phyloP scores from a whole-genome alignment of 1,140 invertebrate species.

The Aphelenchoides besseyi region DNA sequence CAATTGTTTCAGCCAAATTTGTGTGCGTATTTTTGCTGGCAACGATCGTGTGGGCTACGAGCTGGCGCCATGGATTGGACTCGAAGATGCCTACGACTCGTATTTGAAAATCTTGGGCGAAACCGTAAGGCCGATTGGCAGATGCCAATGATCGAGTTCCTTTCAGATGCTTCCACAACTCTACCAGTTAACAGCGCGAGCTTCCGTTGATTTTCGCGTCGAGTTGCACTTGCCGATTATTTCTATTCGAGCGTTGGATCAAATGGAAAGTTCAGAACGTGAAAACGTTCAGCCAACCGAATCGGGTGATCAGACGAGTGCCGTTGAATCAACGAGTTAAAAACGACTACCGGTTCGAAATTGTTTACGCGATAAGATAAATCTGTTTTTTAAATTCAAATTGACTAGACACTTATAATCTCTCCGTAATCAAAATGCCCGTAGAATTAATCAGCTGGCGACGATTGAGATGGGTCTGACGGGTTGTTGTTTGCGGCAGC shows the following conservation, averaged over 20 bases:
- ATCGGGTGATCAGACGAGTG: too few species aligned
- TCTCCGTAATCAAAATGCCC: too few species aligned
- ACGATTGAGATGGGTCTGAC: too few species aligned
- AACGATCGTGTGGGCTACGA: slow-evolving; percentile 12
- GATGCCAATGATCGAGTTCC: not conserved
- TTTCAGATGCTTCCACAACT: slow-evolving; percentile 7
- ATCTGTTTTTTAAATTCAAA: too few species aligned
- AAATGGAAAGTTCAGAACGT: too few species aligned
- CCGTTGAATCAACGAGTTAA: too few species aligned
- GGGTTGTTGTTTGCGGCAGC: too few species aligned
- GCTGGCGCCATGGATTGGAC: slow-evolving; percentile 6
- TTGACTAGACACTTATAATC: too few species aligned
- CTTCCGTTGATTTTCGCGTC: slow-evolving; percentile 3
- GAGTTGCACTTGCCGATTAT: slow-evolving; percentile 18
- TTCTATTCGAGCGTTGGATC: slow-evolving; percentile 10
- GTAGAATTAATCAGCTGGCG: too few species aligned
- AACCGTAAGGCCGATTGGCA: not conserved
- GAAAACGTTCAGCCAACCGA: too few species aligned
- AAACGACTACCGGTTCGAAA: too few species aligned
- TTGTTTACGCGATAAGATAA: too few species aligned
- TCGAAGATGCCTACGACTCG: slow-evolving; percentile 9
- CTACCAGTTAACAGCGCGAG: not conserved
- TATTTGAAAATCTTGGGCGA: slow-evolving; percentile 8
- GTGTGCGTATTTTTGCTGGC: not conserved
- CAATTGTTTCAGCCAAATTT: slow-evolving; percentile 8